phyloP scores from a whole-genome alignment of 1,140 invertebrate genomes.

The Andrena cerasifolii region DNA sequence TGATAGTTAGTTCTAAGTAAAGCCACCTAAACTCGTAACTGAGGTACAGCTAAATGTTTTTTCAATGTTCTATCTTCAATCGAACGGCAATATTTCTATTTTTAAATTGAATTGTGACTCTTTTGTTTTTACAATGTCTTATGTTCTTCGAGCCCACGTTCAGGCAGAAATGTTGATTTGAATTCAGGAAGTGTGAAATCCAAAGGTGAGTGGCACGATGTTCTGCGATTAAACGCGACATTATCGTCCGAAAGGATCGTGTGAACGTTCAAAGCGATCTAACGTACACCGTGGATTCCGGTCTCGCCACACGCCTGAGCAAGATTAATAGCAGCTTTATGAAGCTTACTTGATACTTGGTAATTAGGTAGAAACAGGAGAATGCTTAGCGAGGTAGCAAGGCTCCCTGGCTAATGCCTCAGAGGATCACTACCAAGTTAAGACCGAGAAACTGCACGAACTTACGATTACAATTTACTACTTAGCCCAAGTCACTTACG shows the following conservation, averaged over 20 bases:
- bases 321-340: slow-evolving; percentile 64
- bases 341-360: slow-evolving; percentile 48
- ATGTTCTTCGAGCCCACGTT: no score
- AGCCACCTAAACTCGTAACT: background rate
- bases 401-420: slow-evolving; percentile 46
- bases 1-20: background rate
- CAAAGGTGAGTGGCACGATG: background rate
- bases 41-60: no score
- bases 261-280: background rate
- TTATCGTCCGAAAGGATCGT: background rate
- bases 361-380: slow-evolving; percentile 63
- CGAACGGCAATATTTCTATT: no score
- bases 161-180: no score
- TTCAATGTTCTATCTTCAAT: no score
- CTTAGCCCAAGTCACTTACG: slow-evolving; percentile 42
- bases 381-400: slow-evolving; percentile 55
- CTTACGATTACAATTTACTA: slow-evolving; percentile 61
- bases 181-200: no score
- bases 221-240: background rate
- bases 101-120: no score
- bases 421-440: slow-evolving; percentile 53
- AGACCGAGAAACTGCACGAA: slow-evolving; percentile 54
- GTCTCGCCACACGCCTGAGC: slow-evolving; percentile 21
- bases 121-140: no score
- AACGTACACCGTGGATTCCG: slow-evolving; percentile 20